Percentiles rank a stretch among this genome's conserved stretches.
phyloP scores from a whole-genome alignment of 2,113 vertebrate genomes.

The Rana temporaria region DNA sequence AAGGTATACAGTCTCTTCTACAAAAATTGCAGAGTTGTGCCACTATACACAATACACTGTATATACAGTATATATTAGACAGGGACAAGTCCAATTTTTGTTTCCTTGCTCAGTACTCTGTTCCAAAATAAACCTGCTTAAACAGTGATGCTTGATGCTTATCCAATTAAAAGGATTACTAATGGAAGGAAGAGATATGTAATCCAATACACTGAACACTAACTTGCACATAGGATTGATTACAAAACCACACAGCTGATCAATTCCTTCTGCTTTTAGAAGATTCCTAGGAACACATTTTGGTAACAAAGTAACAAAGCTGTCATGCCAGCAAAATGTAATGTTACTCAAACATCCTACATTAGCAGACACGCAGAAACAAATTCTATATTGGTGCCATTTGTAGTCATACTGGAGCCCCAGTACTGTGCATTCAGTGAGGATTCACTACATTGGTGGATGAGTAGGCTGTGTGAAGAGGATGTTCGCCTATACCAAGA shows the following conservation, averaged over 20 bases:
- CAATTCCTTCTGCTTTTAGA: slow-evolving; percentile 41
- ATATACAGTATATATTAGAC: neutral
- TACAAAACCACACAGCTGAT: slow-evolving; percentile 28
- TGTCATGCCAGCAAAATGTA: neutral
- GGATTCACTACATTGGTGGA: too few relatives aligned
- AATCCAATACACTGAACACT: slow-evolving; percentile 41
- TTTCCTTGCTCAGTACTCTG: slow-evolving; percentile 5
- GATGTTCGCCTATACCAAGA: too few relatives aligned
- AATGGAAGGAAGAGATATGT: slow-evolving; percentile 41
- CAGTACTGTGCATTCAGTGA: too few relatives aligned
- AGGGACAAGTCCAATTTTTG: neutral
- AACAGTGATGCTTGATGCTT: slow-evolving; percentile 42
- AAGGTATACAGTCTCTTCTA: too few relatives aligned
- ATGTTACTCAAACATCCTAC: neutral
- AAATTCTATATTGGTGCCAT: too few relatives aligned
- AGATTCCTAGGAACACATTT: slow-evolving; percentile 33
- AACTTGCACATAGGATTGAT: slow-evolving; percentile 37
- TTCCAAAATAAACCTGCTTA: slow-evolving; percentile 41
- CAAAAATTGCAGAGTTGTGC: too few relatives aligned
- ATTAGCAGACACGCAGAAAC: neutral
- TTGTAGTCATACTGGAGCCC: too few relatives aligned
- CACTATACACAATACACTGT: too few relatives aligned
- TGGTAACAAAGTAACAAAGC: slow-evolving; percentile 8
- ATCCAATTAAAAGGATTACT: slow-evolving; percentile 47
- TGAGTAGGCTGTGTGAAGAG: too few relatives aligned